Percentiles rank a stretch among this genome's conserved stretches.
phyloP scores from a whole-genome alignment of 1,140 invertebrate species.

The Drosophila ercepeae region DNA sequence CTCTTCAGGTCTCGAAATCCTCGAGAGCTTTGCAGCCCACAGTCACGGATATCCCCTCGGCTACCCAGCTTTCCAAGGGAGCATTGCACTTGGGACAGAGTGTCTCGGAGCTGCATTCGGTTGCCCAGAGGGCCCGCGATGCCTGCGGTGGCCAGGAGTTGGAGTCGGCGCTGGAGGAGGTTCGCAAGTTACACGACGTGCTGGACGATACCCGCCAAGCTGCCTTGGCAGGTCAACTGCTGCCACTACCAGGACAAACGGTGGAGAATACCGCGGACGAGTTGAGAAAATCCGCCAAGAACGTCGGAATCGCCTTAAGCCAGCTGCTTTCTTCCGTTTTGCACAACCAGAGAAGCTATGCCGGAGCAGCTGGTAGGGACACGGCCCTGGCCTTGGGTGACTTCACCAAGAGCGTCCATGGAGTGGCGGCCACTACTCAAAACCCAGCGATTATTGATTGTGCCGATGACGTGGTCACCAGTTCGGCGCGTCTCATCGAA shows the following conservation, averaged over 20 bases:
- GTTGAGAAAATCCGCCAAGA: constrained; percentile 88
- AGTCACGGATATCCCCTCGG: constrained; percentile 91
- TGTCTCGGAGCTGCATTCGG: constrained; percentile 87
- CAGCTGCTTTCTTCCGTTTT: constrained; percentile 93
- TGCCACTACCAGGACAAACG: constrained; percentile 94
- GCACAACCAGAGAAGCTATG: constrained; percentile 93
- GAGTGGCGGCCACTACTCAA: constrained; percentile 87
- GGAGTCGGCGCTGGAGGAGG: constrained; percentile 92
- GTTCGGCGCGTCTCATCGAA: constrained; percentile 90
- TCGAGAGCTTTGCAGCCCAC: constrained; percentile 94
- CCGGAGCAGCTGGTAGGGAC: constrained; percentile 92
- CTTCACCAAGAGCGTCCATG: constrained; percentile 89
- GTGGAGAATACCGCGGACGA: constrained; percentile 90
- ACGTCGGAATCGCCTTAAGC: constrained; percentile 88
- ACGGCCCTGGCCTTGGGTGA: constrained; percentile 90
- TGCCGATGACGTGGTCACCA: constrained; percentile 91
- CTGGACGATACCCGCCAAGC: constrained; percentile 91
- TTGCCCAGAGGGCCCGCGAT: constrained; percentile 92
- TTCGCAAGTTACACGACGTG: constrained; percentile 92
- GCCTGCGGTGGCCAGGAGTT: constrained; percentile 94
- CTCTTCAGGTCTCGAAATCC: constrained; percentile 89
- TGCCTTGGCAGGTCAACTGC: constrained; percentile 88
- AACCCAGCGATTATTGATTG: constrained; percentile 86
- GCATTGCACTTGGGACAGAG: constrained; percentile 78
- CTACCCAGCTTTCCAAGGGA: constrained; percentile 86